Conservation (phyloP, 1,140 invertebrate species). For the Magallana angulata region DNA sequence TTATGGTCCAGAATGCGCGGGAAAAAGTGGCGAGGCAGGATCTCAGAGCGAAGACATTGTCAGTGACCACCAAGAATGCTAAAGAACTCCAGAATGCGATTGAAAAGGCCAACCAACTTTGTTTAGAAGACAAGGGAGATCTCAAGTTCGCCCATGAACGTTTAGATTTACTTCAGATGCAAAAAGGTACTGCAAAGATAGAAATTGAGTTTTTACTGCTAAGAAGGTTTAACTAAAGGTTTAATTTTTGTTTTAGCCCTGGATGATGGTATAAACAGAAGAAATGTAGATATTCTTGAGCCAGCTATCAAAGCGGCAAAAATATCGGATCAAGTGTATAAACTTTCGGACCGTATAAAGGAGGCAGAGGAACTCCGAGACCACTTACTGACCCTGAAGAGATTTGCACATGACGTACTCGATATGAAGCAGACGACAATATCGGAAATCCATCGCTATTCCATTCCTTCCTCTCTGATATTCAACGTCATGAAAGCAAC, state of each 20-base stretch:
- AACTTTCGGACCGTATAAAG: constrained; percentile 37
- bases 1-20: not conserved
- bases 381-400: constrained; percentile 37
- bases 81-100: constrained; percentile 31
- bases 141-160: constrained; percentile 38
- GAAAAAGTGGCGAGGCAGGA: constrained; percentile 6
- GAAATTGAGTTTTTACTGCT: too few species aligned
- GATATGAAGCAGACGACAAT: constrained; percentile 56
- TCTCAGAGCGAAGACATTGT: constrained; percentile 3
- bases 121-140: constrained; percentile 37
- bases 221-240: not conserved
- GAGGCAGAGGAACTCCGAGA: constrained; percentile 41
- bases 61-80: constrained; percentile 10
- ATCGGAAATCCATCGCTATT: constrained; percentile 54
- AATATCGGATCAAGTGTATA: constrained; percentile 30
- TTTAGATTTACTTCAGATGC: constrained; percentile 16
- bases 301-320: constrained; percentile 45
- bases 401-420: constrained; percentile 35
- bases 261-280: constrained; percentile 39
- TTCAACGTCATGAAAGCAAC: constrained; percentile 56
- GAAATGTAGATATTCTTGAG: constrained; percentile 45
- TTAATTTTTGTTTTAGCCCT: not conserved
- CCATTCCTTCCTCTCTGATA: constrained; percentile 39
- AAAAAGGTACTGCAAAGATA: not conserved
- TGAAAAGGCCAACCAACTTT: constrained; percentile 30